Base-by-base conservation (phyloP, 30 jellyfish, hydroid and myxozoan genomes). In the Phacellophora camtschatica region DNA sequence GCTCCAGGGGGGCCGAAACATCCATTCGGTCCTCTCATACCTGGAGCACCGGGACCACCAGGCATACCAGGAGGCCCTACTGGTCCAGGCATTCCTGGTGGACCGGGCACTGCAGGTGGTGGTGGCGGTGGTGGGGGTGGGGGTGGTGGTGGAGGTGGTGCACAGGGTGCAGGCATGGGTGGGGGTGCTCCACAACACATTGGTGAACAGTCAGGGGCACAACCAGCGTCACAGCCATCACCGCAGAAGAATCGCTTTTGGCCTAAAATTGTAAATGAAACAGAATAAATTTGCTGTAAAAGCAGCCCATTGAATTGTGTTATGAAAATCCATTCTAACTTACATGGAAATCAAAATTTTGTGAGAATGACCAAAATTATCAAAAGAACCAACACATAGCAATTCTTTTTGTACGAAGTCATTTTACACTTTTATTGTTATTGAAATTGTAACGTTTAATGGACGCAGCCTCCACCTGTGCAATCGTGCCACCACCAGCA, bases 11-110 rank as follows among this genome's bases (percentile, higher is more conserved):
- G 96, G 13, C 88, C 88, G 13, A 48, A 37, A 68, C 84, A 62
- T 58, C 90, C 86, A 55, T 57, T 64, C 27, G 96, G 96, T 85
- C 86, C 86, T 69, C 88, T 48, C 53, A 92, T 86, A 62, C 90
- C 89, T 35, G 92, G 88, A 22, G 31, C 66, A 12, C 92, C 88
- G 8, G 96, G 96, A 54, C 88, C 89, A 29, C 89, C 89, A 11
- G 90, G 96, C 33, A 71, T 65, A 37, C 80, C 82, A 0, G 83
- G 81, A 13, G 92, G 37, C 36, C 96, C 96, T n/a, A n/a, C n/a
- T n/a, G n/a, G n/a, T n/a, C n/a, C n/a, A n/a, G 96, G 96, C 18
- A 96, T 77, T 25, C 98, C 95, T 5, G 88, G 37, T n/a, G 96
- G 96, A 41, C 81, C 95, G 55, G 90, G 86, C 15, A n/a, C n/a